Percentiles rank a stretch among this genome's conserved stretches.
phyloP scores from a whole-genome alignment of 2,888 invertebrate species.

The Agrotis ipsilon region DNA sequence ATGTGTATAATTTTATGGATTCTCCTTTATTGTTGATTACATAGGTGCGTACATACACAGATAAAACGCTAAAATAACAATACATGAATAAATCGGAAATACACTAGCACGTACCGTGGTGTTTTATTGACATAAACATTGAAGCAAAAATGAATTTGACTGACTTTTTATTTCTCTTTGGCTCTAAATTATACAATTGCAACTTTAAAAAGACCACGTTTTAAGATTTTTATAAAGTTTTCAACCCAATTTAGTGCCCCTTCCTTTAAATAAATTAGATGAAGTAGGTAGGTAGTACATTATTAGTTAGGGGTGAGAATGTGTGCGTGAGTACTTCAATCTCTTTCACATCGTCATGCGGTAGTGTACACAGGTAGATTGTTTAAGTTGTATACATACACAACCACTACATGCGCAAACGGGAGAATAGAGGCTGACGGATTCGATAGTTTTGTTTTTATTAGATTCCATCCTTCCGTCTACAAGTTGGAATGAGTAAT shows the following conservation, averaged over 20 bases:
- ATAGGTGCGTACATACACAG: conserved; percentile 52
- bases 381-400: conserved; percentile 50
- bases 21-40: conserved; percentile 51
- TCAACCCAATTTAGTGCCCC: conserved; percentile 76
- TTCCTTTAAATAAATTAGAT: conserved; percentile 78
- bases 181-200: conserved; percentile 21
- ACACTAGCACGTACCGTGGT: conserved; percentile 63
- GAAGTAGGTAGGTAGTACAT: conserved; percentile 64
- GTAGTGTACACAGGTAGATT: conserved; percentile 43
- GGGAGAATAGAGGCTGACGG: conserved; percentile 70
- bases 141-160: conserved; percentile 48
- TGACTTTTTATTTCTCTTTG: conserved; percentile 48
- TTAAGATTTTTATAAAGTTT: conserved; percentile 49
- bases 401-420: conserved; percentile 73
- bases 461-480: conserved; percentile 81
- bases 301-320: conserved; percentile 58
- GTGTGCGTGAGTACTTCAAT: conserved; percentile 68
- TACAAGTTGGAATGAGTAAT: conserved; percentile 70
- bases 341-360: conserved; percentile 59
- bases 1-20: conserved; percentile 61
- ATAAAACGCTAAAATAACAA: conserved; percentile 59
- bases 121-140: conserved; percentile 69
- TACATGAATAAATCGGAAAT: conserved; percentile 61
- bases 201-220: conserved; percentile 48
- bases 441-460: conserved; percentile 80